Evolutionary conservation across 2,113 vertebrate genomes (phyloP).

Genomic region (Gnathonemus longibarbis): DNA sequence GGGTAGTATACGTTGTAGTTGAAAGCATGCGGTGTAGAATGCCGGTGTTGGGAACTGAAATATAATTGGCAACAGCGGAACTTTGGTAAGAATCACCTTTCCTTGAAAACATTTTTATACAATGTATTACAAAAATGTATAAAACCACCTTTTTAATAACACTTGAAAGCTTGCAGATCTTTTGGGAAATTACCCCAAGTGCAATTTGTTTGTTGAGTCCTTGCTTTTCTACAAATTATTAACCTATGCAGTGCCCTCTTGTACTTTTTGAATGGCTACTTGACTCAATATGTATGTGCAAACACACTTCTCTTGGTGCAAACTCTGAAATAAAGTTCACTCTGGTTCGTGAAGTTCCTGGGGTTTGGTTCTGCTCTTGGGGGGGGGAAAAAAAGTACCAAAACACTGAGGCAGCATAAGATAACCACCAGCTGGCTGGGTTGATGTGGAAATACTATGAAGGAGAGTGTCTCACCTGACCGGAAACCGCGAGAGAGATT

Average conservation of each 20-base stretch:
- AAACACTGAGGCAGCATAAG: not conserved
- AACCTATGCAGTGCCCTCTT: not conserved
- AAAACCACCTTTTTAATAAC: not conserved
- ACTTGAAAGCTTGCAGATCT: not conserved
- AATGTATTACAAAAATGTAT: not conserved
- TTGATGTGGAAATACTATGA: not conserved
- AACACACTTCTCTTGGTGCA: not conserved
- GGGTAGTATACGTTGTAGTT: conserved; percentile 74
- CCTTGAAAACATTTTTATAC: not conserved
- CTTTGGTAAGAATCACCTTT: not conserved
- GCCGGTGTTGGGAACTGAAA: conserved; percentile 79
- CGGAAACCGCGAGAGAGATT: conserved; percentile 80
- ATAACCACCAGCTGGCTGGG: not conserved
- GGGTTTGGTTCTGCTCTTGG: not conserved
- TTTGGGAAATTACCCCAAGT: not conserved
- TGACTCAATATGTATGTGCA: not conserved
- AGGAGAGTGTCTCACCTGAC: conserved; percentile 62
- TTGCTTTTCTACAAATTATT: not conserved
- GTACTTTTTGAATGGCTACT: not conserved
- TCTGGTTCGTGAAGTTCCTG: not conserved
- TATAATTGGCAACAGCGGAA: not conserved
- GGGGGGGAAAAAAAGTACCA: not conserved
- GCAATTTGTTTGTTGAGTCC: not conserved
- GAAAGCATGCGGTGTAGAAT: conserved; percentile 88
- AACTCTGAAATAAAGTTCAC: not conserved